Evolutionary conservation across 2,113 vertebrate species (phyloP).

Genomic region (Probosciger aterrimus): DNA sequence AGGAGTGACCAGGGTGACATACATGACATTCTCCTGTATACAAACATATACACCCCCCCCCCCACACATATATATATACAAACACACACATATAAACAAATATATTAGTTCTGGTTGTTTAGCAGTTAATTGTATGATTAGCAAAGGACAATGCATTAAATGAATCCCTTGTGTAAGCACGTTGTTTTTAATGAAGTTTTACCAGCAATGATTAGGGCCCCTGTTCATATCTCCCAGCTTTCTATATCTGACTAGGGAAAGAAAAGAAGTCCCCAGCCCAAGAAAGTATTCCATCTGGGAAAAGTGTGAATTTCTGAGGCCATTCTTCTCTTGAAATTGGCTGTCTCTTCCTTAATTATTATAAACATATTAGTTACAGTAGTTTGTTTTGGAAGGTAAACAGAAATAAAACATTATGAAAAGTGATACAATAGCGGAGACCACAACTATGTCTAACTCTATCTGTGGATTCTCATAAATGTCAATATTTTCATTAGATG

Average conservation of each 20-base stretch:
- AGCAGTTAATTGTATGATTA: neutral
- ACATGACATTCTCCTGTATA: neutral
- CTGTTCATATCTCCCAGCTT: neutral
- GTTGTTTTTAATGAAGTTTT: neutral
- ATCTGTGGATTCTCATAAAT: constrained; percentile 44
- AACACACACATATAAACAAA: neutral
- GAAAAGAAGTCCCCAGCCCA: neutral
- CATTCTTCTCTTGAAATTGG: neutral
- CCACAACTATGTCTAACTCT: constrained; percentile 33
- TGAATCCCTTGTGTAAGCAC: neutral
- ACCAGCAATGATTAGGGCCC: neutral
- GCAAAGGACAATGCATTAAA: neutral
- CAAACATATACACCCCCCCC: accelerated
- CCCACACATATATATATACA: accelerated
- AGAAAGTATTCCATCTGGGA: neutral
- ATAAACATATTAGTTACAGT: constrained; percentile 32
- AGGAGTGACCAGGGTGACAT: neutral
- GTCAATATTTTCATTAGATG: constrained; percentile 40
- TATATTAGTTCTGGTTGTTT: neutral
- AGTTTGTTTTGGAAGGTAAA: constrained; percentile 60
- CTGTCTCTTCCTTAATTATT: constrained; percentile 11
- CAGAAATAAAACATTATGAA: constrained; percentile 37
- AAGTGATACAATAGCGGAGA: constrained; percentile 6
- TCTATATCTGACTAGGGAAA: neutral
- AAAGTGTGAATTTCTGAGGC: neutral